A percentile compares a stretch with the other conserved stretches of the same genome.
These are phyloP conservation scores for Ophioninae sp. DNA, from an alignment of 2,888 invertebrate genomes.

Conservation along the genomic window DNA sequence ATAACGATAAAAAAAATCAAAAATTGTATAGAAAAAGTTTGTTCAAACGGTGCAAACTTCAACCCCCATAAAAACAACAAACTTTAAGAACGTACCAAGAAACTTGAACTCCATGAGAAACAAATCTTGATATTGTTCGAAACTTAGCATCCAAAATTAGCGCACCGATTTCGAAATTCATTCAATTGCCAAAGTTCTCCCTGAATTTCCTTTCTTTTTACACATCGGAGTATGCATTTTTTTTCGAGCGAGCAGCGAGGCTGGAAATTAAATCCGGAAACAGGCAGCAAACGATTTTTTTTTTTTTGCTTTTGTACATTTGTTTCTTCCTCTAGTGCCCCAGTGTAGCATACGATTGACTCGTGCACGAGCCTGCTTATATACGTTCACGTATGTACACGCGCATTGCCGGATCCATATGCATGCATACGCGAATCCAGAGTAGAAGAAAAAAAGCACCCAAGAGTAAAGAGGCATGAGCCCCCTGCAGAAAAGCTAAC, in stretches of 20 bases:
- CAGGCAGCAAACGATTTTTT: conserved; percentile 39
- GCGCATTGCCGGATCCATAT: conserved; percentile 20
- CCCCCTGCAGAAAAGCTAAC: conserved; percentile 35
- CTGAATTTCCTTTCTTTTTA: background rate
- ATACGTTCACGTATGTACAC: conserved; percentile 11
- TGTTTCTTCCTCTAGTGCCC: conserved; percentile 45
- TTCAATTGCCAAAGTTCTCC: background rate
- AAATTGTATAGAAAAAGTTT: too few relatives aligned
- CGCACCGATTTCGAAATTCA: conserved; percentile 21
- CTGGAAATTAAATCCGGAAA: conserved; percentile 62
- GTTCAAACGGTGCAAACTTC: too few relatives aligned
- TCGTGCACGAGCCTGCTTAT: background rate
- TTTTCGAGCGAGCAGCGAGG: conserved; percentile 37
- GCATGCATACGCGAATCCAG: conserved; percentile 36
- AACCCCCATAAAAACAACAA: too few relatives aligned
- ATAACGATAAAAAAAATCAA: too few relatives aligned
- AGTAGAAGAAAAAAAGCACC: conserved; percentile 29
- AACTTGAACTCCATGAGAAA: too few relatives aligned
- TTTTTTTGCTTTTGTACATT: conserved; percentile 1
- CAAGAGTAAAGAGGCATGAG: conserved; percentile 43
- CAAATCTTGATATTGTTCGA: too few relatives aligned
- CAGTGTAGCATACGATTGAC: conserved; percentile 8
- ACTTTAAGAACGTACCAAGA: too few relatives aligned
- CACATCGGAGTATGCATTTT: background rate
- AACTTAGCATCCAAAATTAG: background rate